Percentiles rank a stretch among this genome's conserved stretches.
phyloP scores from a whole-genome alignment of 2,113 vertebrate species.

The Ariopsis seemanni region DNA sequence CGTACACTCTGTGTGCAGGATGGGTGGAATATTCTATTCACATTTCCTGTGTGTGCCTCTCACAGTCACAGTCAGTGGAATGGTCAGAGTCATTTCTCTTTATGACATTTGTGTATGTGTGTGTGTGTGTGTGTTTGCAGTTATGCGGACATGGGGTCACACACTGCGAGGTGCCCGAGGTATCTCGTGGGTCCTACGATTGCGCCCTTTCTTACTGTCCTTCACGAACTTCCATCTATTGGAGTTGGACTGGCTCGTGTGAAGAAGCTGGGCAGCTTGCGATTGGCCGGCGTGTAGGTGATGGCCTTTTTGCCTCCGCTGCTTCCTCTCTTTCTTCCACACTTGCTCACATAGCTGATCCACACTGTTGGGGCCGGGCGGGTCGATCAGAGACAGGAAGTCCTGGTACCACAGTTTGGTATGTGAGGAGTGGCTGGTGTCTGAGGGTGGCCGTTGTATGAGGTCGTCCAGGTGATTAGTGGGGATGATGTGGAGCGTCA shows the following conservation, averaged over 20 bases:
- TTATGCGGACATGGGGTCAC: slow-evolving; percentile 74
- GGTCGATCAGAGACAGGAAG: slow-evolving; percentile 96
- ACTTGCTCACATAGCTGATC: slow-evolving; percentile 99
- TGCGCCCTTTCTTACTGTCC: slow-evolving; percentile 95
- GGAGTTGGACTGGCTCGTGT: slow-evolving; percentile 72
- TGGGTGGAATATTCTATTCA: slow-evolving; percentile 77
- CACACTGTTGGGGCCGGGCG: slow-evolving; percentile 92
- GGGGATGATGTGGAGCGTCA: slow-evolving; percentile 92
- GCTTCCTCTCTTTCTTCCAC: slow-evolving; percentile 95
- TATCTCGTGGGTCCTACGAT: slow-evolving; percentile 97
- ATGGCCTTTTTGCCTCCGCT: slow-evolving; percentile 84
- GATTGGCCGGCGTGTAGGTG: slow-evolving; percentile 61
- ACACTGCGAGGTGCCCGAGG: slow-evolving; percentile 96
- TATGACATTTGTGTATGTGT: neutral
- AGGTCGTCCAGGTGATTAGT: slow-evolving; percentile 88
- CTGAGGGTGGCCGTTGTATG: slow-evolving; percentile 76
- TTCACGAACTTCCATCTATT: slow-evolving; percentile 97
- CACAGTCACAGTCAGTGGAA: slow-evolving; percentile 70
- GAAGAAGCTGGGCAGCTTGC: slow-evolving; percentile 65
- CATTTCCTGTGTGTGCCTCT: slow-evolving; percentile 82
- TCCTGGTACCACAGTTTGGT: slow-evolving; percentile 97
- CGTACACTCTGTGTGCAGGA: slow-evolving; percentile 78
- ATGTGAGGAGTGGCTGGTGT: slow-evolving; percentile 71
- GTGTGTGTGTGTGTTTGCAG: slow-evolving; percentile 32
- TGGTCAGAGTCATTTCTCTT: slow-evolving; percentile 39